Base-by-base conservation (phyloP, 2,113 vertebrate genomes). In the Gopherus evgoodei region DNA sequence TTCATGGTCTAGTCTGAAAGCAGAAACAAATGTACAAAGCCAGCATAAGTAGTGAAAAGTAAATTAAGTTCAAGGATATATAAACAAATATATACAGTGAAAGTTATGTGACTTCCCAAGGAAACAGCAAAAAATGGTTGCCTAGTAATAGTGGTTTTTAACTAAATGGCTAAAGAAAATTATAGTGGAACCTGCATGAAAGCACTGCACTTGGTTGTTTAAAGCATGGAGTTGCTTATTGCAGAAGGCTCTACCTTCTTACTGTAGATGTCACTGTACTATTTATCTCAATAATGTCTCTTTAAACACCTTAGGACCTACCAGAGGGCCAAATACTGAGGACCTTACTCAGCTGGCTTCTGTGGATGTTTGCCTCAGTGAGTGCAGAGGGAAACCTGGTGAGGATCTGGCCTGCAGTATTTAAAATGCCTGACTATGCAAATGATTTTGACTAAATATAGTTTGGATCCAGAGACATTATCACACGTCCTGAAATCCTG, bases 1-100 rank as follows among this genome's bases (percentile, higher is more conserved):
- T 92, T 86, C 50, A 90, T n/a, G 13, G 27, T 0, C 82, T 90
- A 47, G 2, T 38, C 27, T 90, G 59, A 90, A 87, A 84, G 19
- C 5, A 59, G 27, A 93, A 59, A 2, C 89, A 92, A 24, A 90
- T 56, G 47, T 2, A 69, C 65, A 69, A 35, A 62, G 56, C 11
- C 13, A 94, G 1, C 42, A 27, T 76, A 86, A 56, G 2, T 86
- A 81, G 16, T 84, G 42, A 53, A 52, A 86, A 89, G 11, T 29
- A 90, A 87, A 80, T 89, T 87, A 52, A 82, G 16, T 76, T 87
- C 24, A 95, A 94, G 6, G 9, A 29, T 16, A 76, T 80, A 49
- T 2, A 92, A 79, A 80, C 75, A 86, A 92, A 59, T 49, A 72
- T 17, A 1, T 52, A 56, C 27, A 76, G 22, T 44, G 86, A 88